These are phyloP conservation scores for Lucinisca nassula DNA, from an alignment of 2,888 invertebrate genomes.

Conservation along the genomic window DNA sequence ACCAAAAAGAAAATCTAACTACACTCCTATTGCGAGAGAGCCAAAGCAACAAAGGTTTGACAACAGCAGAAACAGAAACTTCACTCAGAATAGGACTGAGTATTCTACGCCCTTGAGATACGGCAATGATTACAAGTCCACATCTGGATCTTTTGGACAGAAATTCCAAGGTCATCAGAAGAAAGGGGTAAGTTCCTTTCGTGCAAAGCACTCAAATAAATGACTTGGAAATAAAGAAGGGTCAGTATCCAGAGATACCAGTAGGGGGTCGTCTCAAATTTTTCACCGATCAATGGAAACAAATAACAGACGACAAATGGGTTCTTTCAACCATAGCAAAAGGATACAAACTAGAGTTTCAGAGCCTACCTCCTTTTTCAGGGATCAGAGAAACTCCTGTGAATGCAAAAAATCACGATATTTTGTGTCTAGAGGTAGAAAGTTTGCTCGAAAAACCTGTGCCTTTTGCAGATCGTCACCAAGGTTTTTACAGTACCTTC, in stretches of 20 bases:
- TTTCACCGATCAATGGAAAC: constrained; percentile 10
- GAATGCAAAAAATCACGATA: neutral
- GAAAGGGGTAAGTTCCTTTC: constrained; percentile 40
- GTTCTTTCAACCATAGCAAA: neutral
- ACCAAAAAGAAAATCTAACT: neutral
- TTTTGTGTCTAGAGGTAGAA: constrained; percentile 48
- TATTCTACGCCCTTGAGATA: neutral
- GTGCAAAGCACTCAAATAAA: constrained; percentile 14
- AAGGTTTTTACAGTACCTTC: constrained; percentile 59
- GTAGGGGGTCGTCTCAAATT: constrained; percentile 48
- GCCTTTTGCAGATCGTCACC: constrained; percentile 1
- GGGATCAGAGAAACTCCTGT: neutral
- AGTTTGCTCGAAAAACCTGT: constrained; percentile 42
- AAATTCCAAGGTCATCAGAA: neutral
- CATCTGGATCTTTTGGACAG: neutral
- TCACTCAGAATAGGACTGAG: neutral
- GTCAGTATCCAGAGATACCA: constrained; percentile 52
- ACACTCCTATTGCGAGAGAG: neutral
- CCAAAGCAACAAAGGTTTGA: neutral
- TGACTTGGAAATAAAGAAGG: constrained; percentile 5
- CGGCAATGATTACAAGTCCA: neutral
- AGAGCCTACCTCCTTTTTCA: neutral
- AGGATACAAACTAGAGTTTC: constrained; percentile 4
- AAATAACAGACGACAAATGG: constrained; percentile 6
- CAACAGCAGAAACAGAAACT: neutral